Conservation (phyloP, 2,797 vertebrate species). For the Enteromius treurensis region DNA sequence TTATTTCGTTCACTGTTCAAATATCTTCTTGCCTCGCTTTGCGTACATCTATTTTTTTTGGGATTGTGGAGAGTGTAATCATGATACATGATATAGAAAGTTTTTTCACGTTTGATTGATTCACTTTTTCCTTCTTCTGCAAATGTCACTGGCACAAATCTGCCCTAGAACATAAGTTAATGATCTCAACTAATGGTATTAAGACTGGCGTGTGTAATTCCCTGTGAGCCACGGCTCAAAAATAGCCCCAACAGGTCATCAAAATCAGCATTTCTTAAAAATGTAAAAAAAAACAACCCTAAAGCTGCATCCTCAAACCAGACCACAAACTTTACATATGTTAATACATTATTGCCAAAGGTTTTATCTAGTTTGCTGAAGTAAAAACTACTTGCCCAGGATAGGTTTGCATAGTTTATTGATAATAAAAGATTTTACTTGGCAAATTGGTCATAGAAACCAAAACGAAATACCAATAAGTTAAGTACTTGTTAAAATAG, state of each 20-base stretch:
- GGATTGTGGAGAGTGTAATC: too few species aligned
- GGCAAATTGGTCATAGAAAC: not conserved
- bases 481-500: not conserved
- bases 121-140: slow-evolving; percentile 1
- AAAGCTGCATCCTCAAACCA: not conserved
- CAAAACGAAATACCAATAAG: not conserved
- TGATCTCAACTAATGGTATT: slow-evolving; percentile 11
- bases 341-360: not conserved
- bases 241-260: not conserved
- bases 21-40: too few species aligned
- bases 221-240: slow-evolving; percentile 1
- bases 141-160: slow-evolving; percentile 33
- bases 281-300: not conserved
- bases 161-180: slow-evolving; percentile 20
- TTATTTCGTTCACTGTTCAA: too few species aligned
- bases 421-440: not conserved
- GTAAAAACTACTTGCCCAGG: not conserved
- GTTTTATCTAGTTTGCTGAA: slow-evolving; percentile 8
- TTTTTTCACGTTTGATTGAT: slow-evolving; percentile 2
- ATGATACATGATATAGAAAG: too few species aligned
- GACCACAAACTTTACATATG: slow-evolving; percentile 16
- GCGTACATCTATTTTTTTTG: too few species aligned
- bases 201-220: not conserved
- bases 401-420: not conserved
- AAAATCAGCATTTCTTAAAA: slow-evolving; percentile 14